Base-by-base conservation (phyloP, 37 sponge, comb jelly and placozoan genomes). In the Mnemiopsis leidyi region DNA sequence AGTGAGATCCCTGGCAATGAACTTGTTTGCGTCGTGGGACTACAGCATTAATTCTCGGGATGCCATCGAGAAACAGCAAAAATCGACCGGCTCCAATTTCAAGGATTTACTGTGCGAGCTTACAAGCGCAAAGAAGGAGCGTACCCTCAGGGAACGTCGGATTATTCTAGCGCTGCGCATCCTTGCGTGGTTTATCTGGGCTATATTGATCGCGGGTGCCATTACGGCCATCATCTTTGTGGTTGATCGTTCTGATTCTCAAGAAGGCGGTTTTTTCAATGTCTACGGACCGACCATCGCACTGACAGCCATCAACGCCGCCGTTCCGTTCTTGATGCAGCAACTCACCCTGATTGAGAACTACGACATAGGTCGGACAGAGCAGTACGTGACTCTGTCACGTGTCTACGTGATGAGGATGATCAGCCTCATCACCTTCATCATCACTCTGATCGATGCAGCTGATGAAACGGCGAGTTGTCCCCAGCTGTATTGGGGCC, bases 61-160 rank as follows among this genome's bases (percentile, higher is more conserved):
- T 26, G 90, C 90, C 0, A 85, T 85, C 29, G 36, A 85, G 30
- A 85, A 85, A 33, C 90, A 40, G 29, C 36, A 85, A 61, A 85
- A 85, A 39, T 85, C 90, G 0, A 85, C 90, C 29, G 33, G 61
- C 39, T 85, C 90, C 0, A 85, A 85, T 25, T 85, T 85, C 90
- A 85, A 85, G 90, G 90, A 85, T 33, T 85, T 85, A 61, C 61
- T 85, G 29, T 85, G 90, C 29, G 90, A 85, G 90, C 61, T 85
- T n/a, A 85, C 61, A 9, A 85, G 90, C 30, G 90, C 90, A 39
- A 28, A 85, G 30, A 85, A 85, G 61, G 36, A 85, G n/a, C 90
- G 90, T 3, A 85, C 90, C 7, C 18, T 23, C 24, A 85, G n/a
- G 29, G 90, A 85, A 85, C 32, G 39, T n/a, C 40, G 90, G 26